A percentile compares a stretch with the other conserved stretches of the same genome.
These are phyloP conservation scores for Stenodema calcarata DNA, from an alignment of 2,888 invertebrate genomes.

Conservation along the genomic window DNA sequence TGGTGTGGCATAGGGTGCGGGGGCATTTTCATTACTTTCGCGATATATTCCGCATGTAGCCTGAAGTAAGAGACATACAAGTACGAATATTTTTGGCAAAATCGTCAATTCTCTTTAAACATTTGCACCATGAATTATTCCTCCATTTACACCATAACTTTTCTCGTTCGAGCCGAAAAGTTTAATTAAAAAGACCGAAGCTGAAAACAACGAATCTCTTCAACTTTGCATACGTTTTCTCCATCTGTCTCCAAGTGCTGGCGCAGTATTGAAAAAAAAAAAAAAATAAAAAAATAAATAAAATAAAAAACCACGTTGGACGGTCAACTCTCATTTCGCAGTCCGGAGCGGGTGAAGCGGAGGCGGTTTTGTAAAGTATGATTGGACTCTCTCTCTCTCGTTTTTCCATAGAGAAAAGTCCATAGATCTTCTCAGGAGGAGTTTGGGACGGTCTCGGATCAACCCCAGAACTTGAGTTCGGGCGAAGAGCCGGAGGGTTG, in stretches of 20 bases:
- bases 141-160: too few relatives aligned
- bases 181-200: not conserved
- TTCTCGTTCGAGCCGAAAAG: not conserved
- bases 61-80: too few relatives aligned
- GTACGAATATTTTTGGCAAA: too few relatives aligned
- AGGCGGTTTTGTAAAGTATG: constrained; percentile 41
- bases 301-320: not conserved
- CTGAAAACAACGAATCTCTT: not conserved
- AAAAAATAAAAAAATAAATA: too few relatives aligned
- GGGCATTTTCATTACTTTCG: too few relatives aligned
- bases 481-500: constrained; percentile 16
- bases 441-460: constrained; percentile 9
- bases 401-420: not conserved
- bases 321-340: not conserved
- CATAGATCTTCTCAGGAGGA: constrained; percentile 31
- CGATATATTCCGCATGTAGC: too few relatives aligned
- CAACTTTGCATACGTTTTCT: not conserved
- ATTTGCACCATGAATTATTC: too few relatives aligned
- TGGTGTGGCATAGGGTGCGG: too few relatives aligned
- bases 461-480: not conserved
- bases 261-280: not conserved
- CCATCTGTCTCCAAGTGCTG: not conserved
- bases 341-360: not conserved
- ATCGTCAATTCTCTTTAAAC: too few relatives aligned
- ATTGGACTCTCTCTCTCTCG: not conserved